phyloP scores from a whole-genome alignment of 2,888 invertebrate genomes.

The Empis stercorea region DNA sequence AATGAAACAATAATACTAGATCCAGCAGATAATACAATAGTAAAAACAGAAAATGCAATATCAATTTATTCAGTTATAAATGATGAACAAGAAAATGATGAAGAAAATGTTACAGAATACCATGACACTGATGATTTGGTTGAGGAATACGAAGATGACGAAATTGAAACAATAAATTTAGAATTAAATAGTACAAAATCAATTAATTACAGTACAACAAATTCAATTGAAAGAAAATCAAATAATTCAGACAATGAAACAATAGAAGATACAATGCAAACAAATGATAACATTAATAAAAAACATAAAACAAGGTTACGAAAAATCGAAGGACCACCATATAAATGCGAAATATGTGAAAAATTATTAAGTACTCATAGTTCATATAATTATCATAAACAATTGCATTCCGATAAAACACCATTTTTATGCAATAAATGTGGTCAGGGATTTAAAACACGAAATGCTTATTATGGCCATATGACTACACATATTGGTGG shows the following conservation, averaged over 20 bases:
- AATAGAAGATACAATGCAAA: background rate
- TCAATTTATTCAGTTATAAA: background rate
- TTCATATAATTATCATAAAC: conserved; percentile 34
- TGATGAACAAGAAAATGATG: background rate
- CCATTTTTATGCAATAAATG: conserved; percentile 30
- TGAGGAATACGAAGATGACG: conserved; percentile 8
- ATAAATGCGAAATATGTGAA: conserved; percentile 23
- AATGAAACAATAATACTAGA: background rate
- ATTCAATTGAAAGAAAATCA: conserved; percentile 3
- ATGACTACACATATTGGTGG: conserved; percentile 27
- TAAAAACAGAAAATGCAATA: background rate
- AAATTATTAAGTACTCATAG: conserved; percentile 30
- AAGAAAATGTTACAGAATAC: conserved; percentile 1
- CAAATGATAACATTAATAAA: background rate
- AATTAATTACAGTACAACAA: conserved; percentile 8
- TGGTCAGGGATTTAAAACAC: conserved; percentile 32
- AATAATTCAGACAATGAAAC: background rate
- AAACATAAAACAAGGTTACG: conserved; percentile 8
- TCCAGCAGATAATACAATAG: background rate
- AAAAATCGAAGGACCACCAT: conserved; percentile 13
- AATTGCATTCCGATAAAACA: conserved; percentile 29
- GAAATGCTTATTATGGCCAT: conserved; percentile 33
- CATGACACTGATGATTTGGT: conserved; percentile 11
- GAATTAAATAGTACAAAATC: conserved; percentile 11
- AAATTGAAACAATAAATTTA: conserved; percentile 1